Evolutionary conservation across 2,888 invertebrate genomes (phyloP), one percentile per base, ranked within the genome.

Genomic region (Unio delphinus): DNA sequence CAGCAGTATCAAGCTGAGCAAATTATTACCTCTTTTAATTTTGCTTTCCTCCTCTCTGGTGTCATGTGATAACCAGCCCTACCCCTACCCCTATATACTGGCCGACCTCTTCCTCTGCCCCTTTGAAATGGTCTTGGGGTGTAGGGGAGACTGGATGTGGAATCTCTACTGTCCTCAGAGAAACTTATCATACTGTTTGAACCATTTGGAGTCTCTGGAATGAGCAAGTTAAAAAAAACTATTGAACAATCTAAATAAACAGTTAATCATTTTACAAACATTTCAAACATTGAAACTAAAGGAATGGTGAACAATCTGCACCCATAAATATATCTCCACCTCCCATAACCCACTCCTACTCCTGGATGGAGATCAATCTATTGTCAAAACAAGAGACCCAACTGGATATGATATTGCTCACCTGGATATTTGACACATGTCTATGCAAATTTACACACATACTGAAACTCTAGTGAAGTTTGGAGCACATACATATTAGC

Each of bases 91-190:
- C 74, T 55, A 26, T 73, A 69, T 20, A 73, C 54, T 6, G 62
- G 63, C 28, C 70, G 66, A 28, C 70, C 69, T 30, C 78, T 74
- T 23, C 67, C 64, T 15, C 74, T 57, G 20, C 73, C 72, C 15
- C 65, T 34, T 18, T 61, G 64, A 30, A 45, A 45, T 17, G 73
- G 73, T 26, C 68, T 68, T 28, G 74, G 75, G 30, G 75, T 76
- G 64, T 81, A 65, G 67, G 83, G 64, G 57, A 80, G 74, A 65
- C 83, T 81, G 34, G 83, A 77, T 23, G 82, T 74, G n/a, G 86
- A 85, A 45, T 86, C 87, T 69, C 84, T 83, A 65, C 85, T 86
- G 78, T 86, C 85, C 79, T 86, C 87, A 8, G 83, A 88, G 54
- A 86, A 69, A 74, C 83, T 84, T 88, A 91, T 75, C 86, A 90